Base-by-base conservation (phyloP, 2,888 invertebrate species). In the Philopedon plagiatum region DNA sequence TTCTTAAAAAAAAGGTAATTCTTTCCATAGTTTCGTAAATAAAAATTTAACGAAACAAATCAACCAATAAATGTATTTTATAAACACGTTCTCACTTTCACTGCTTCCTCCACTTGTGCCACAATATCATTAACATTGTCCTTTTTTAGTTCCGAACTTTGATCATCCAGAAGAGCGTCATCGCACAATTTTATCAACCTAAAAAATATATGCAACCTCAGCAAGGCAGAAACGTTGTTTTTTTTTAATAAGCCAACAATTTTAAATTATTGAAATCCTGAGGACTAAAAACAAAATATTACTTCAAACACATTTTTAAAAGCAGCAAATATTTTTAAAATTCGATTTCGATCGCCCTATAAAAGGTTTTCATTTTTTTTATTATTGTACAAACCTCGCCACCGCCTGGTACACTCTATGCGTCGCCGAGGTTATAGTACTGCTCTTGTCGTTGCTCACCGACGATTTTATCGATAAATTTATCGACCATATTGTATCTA, bases 401-500 rank as follows among this genome's bases (percentile, higher is more conserved):
- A 74, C 70, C 11, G 70, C 49, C 46, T 74, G 74, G 44, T 66
- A 96, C 68, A 97, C 92, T 82, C 94, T 93, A 84, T 93, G 94
- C 62, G 94, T 94, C 11, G 95, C 95, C 64, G 93, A 93, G 80
- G 90, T 89, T 78, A 95, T 86, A 51, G 89, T 89, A 65, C 92
- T 91, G 78, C 94, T 93, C 21, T 78, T 82, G 71, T 85, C 84
- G 21, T 81, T 78, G 0, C 81, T 76, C n/a, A 82, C 81, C 7
- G 83, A 83, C 15, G 85, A 85, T 74, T 84, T 84, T 26, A 86
- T 82, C 19, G 83, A 81, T 63, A 86, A 91, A 86, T 94, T 94
- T 86, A 96, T 94, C 83, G 93, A 92, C 83, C 95, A 94, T 78
- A 97, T 94, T 66, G 94, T 95, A 86, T 98, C 97, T 84, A 98